Conservation (phyloP, 1,140 invertebrate species). For the Aphis craccivora region DNA sequence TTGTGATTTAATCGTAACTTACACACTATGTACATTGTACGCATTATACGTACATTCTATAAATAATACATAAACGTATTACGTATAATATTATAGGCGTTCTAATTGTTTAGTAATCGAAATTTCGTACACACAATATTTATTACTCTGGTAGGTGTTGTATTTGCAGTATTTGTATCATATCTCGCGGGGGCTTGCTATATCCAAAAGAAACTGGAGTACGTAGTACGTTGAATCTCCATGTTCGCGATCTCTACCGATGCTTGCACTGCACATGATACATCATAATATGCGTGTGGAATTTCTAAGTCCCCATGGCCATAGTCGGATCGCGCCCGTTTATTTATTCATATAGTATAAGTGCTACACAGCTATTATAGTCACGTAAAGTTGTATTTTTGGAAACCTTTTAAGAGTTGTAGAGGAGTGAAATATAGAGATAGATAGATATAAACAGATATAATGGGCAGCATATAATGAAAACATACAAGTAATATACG, state of each 20-base stretch:
- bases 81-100: not conserved
- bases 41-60: not conserved
- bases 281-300: not conserved
- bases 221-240: not conserved
- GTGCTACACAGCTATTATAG: not conserved
- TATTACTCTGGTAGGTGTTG: not conserved
- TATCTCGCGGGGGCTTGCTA: not conserved
- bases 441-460: not conserved
- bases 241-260: not conserved
- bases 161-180: not conserved
- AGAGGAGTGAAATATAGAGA: not conserved
- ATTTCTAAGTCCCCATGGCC: not conserved
- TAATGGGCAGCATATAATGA: not conserved
- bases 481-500: not conserved
- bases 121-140: not conserved
- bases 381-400: constrained; percentile 4
- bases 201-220: not conserved
- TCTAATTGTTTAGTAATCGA: not conserved
- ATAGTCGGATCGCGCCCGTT: not conserved
- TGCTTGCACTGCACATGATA: not conserved
- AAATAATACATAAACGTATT: not conserved
- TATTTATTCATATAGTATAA: not conserved
- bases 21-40: too few relatives aligned
- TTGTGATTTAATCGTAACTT: not conserved
- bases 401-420: not conserved